Base-by-base conservation (phyloP, 2,113 vertebrate species). In the Gobio gobio region DNA sequence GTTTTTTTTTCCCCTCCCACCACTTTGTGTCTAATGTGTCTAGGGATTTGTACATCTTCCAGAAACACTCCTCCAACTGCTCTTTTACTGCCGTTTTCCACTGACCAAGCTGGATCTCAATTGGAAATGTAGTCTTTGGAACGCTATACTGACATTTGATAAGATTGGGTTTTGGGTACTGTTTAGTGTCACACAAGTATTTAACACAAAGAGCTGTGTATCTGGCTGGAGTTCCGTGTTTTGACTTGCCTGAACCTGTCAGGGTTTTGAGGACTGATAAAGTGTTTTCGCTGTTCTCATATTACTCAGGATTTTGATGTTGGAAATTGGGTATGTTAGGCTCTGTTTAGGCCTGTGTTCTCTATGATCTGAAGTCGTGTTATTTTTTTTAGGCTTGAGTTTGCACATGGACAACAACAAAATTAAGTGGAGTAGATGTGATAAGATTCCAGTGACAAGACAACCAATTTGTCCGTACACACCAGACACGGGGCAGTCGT, bases 231-330 rank as follows among this genome's bases (percentile, higher is more conserved):
- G 29, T 20, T 14, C 49, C 6, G 47, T 79, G 79, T 20, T 68
- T 29, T 26, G 24, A 47, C 87, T 82, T 88, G 87, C 59, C 84
- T 13, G 33, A 29, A 75, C 87, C 64, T 79, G 87, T 49, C 26
- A 10, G 56, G 20, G 73, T 56, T 40, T 33, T 18, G 59, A 54
- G 33, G 58, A 72, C n/a, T 47, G 36, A 10, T 47, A 73, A 59
- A 47, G 80, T 13, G 66, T 26, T 49, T 47, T 36, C 5, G n/a
- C 36, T n/a, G 40, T 61, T 56, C 56, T 51, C 56, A 26, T 14
- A 36, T 68, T 85, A 78, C 83, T 43, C 78, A 13, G 40, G 43
- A 51, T 45, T 70, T 56, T 8, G n/a, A 78, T 83, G 47, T 51
- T 82, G 3, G 5, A 81, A 64, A 51, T 24, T 49, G 18, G n/a